These are phyloP conservation scores for Odontamblyopus rebecca DNA, from an alignment of 2,797 vertebrate genomes.

Conservation along the genomic window DNA sequence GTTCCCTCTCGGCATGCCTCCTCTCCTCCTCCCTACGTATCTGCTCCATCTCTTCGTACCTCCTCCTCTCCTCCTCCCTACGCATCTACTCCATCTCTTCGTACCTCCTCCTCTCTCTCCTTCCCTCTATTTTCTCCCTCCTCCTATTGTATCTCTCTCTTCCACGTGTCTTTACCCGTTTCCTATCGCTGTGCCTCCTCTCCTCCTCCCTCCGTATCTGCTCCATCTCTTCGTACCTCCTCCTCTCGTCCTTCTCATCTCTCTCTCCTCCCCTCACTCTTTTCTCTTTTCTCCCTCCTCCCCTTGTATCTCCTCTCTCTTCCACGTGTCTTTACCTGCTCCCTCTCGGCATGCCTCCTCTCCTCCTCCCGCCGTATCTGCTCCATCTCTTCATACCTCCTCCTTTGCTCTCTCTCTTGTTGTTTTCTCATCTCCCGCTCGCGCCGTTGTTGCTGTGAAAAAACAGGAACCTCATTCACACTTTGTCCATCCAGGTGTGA, in stretches of 20 bases:
- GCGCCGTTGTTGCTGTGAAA: slow-evolving; percentile 87
- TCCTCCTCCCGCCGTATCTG: slow-evolving; percentile 94
- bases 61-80: too few species aligned
- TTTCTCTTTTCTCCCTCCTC: too few species aligned
- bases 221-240: slow-evolving; percentile 92
- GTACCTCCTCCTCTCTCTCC: too few species aligned
- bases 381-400: slow-evolving; percentile 92
- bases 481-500: background rate
- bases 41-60: too few species aligned
- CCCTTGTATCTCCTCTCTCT: too few species aligned
- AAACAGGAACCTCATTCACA: slow-evolving; percentile 11
- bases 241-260: slow-evolving; percentile 76
- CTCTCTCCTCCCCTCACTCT: slow-evolving; percentile 74
- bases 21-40: too few species aligned
- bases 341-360: slow-evolving; percentile 90
- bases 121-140: too few species aligned
- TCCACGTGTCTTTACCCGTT: slow-evolving; percentile 38
- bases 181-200: slow-evolving; percentile 90
- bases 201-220: slow-evolving; percentile 94
- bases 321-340: slow-evolving; percentile 38
- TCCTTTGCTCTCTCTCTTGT: slow-evolving; percentile 93
- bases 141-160: too few species aligned
- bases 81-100: too few species aligned
- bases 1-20: slow-evolving; percentile 64
- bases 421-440: slow-evolving; percentile 97